Conservation (phyloP, 2,113 vertebrate genomes). For the Paratilapia polleni region DNA sequence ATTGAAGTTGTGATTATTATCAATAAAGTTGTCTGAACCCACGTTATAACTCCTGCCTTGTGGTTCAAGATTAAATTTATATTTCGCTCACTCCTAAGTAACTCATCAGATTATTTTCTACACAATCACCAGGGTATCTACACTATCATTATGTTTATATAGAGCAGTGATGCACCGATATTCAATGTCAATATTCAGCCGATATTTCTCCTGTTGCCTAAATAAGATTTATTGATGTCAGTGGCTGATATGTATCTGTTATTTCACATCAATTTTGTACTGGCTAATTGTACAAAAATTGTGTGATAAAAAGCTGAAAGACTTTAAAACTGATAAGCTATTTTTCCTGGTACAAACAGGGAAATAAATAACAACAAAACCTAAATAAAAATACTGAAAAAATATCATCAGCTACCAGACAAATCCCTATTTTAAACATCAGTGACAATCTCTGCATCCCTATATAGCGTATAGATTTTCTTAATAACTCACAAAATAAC, state of each 20-base stretch:
- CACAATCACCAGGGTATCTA: neutral
- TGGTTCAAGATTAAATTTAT: no score
- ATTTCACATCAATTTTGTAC: neutral
- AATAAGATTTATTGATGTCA: neutral
- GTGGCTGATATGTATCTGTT: neutral
- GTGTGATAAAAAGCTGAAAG: neutral
- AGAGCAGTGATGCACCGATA: no score
- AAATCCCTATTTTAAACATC: neutral
- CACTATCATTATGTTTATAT: no score
- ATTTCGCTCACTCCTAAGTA: neutral
- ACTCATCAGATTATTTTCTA: neutral
- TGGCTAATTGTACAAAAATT: neutral
- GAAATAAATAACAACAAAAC: neutral
- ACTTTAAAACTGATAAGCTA: neutral
- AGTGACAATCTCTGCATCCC: neutral
- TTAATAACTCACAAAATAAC: neutral
- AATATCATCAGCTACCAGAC: neutral
- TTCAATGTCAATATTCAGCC: no score
- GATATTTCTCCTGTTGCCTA: neutral
- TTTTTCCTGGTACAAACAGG: neutral
- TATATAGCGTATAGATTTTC: neutral
- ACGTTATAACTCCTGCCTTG: no score
- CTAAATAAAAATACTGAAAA: neutral
- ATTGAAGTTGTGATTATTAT: neutral
- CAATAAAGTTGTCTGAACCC: no score